Conservation (phyloP, 2,797 vertebrate species). For the Sylvilagus floridanus region DNA sequence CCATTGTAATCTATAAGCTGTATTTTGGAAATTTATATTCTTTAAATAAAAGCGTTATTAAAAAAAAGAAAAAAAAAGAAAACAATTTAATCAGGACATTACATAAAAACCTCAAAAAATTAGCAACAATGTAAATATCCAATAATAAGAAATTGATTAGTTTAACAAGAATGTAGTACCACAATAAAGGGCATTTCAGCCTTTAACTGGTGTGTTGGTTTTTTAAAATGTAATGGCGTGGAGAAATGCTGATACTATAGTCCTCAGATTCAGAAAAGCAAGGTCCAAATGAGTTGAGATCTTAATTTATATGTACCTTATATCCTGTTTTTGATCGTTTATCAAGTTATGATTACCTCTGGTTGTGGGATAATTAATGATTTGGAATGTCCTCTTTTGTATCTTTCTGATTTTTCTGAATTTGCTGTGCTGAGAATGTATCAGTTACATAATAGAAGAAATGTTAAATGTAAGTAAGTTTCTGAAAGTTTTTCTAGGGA, state of each 20-base stretch:
- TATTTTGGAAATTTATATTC: too few relatives aligned
- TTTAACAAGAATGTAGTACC: background rate
- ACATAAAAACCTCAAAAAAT: background rate
- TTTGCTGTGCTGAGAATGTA: background rate
- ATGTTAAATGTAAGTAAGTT: background rate
- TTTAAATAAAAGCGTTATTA: too few relatives aligned
- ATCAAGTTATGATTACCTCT: background rate
- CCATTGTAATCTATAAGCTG: too few relatives aligned
- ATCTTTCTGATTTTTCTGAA: slow-evolving; percentile 22
- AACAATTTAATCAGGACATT: background rate
- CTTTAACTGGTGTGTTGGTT: background rate
- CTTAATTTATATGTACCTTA: background rate
- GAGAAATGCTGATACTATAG: background rate
- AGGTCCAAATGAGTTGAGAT: background rate
- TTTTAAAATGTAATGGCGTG: background rate
- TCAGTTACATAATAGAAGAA: background rate
- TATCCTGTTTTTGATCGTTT: background rate
- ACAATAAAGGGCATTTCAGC: background rate
- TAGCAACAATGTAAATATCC: background rate
- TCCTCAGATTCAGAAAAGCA: background rate
- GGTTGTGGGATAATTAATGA: background rate
- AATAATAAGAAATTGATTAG: background rate
- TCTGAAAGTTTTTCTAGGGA: background rate
- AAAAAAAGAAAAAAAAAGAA: slow-evolving; percentile 41
- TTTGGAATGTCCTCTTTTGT: background rate